These are phyloP conservation scores for Scaptomyza graminum DNA, from an alignment of 1,140 invertebrate genomes.

Conservation along the genomic window DNA sequence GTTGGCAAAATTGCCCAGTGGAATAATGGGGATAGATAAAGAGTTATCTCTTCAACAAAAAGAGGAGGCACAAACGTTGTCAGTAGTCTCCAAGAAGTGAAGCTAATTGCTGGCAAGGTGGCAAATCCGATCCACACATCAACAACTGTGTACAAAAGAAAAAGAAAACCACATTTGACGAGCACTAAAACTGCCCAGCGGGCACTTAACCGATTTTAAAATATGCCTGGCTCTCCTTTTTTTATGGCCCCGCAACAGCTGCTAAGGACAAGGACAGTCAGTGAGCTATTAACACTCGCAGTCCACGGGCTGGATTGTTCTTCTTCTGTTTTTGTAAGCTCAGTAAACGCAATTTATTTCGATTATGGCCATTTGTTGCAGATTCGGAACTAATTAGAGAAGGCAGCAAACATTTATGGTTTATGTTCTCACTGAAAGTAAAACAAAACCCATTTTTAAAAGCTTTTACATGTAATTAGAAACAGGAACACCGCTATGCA, in stretches of 20 bases:
- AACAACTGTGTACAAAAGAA: neutral
- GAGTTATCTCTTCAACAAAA: no score
- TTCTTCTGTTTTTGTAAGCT: neutral
- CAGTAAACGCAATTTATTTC: slow-evolving; percentile 65
- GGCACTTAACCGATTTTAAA: slow-evolving; percentile 76
- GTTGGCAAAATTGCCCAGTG: neutral
- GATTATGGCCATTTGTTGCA: slow-evolving; percentile 74
- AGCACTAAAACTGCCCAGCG: slow-evolving; percentile 57
- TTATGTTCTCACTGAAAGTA: slow-evolving; percentile 20
- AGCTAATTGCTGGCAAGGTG: slow-evolving; percentile 50
- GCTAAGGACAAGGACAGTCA: slow-evolving; percentile 25
- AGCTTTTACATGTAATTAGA: slow-evolving; percentile 60
- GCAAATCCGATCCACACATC: slow-evolving; percentile 7
- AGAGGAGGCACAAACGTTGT: neutral
- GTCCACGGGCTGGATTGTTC: slow-evolving; percentile 24
- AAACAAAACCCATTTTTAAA: slow-evolving; percentile 23
- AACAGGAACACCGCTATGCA: slow-evolving; percentile 16
- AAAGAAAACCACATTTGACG: slow-evolving; percentile 17
- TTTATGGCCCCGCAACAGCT: slow-evolving; percentile 61
- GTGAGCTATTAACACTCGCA: slow-evolving; percentile 27
- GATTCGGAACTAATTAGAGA: slow-evolving; percentile 78
- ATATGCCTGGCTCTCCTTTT: slow-evolving; percentile 54
- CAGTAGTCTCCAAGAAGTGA: slow-evolving; percentile 51
- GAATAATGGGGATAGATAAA: neutral
- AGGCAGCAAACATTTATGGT: slow-evolving; percentile 25